Percentiles rank a stretch among this genome's conserved stretches.
phyloP scores from a whole-genome alignment of 2,797 vertebrate species.

The Coregonus sp. region DNA sequence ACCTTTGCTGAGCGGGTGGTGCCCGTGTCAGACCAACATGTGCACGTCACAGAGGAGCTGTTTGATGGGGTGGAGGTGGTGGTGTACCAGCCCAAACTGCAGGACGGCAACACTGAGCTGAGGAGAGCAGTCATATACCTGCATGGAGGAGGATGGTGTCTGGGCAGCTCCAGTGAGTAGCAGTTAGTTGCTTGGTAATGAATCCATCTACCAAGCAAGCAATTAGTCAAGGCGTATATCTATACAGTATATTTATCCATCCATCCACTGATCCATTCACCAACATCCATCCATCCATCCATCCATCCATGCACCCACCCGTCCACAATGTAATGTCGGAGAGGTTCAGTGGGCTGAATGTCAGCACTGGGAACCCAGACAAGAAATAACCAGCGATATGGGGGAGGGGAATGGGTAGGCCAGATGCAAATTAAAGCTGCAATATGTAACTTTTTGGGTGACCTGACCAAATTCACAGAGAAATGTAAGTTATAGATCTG shows the following conservation, averaged over 20 bases:
- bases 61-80: slow-evolving; percentile 78
- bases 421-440: too few species aligned
- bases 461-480: too few species aligned
- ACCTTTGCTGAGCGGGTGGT: slow-evolving; percentile 69
- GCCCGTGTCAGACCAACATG: slow-evolving; percentile 77
- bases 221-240: neutral
- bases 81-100: slow-evolving; percentile 78
- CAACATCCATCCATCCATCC: neutral
- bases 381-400: neutral
- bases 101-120: slow-evolving; percentile 29
- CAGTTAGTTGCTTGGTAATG: neutral
- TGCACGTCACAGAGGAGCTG: slow-evolving; percentile 77
- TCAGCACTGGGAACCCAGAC: neutral
- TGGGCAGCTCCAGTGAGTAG: slow-evolving; percentile 82
- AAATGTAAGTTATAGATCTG: too few species aligned
- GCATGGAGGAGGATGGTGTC: slow-evolving; percentile 89
- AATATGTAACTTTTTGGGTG: too few species aligned
- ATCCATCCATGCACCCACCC: neutral
- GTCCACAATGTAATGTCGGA: neutral
- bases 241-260: neutral
- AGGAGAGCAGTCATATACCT: slow-evolving; percentile 83
- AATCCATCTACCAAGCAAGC: neutral
- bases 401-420: too few species aligned
- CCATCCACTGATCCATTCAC: neutral
- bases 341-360: neutral